These are phyloP conservation scores for Centruroides vittatus DNA, from an alignment of 1,140 invertebrate genomes.

Conservation along the genomic window DNA sequence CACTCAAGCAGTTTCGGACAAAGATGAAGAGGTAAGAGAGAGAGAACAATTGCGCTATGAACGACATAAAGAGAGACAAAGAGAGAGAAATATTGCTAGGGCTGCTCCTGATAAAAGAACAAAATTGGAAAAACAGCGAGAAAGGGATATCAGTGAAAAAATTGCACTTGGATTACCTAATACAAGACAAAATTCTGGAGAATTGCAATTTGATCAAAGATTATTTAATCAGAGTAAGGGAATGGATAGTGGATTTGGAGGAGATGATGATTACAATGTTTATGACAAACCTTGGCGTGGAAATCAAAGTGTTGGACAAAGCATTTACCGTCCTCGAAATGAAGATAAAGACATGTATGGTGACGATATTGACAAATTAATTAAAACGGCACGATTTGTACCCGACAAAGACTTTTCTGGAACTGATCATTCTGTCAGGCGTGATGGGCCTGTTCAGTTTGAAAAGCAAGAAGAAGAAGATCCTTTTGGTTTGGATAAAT, in stretches of 20 bases:
- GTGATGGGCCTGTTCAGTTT: slow-evolving; percentile 93
- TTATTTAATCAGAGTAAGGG: slow-evolving; percentile 92
- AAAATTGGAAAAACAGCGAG: slow-evolving; percentile 74
- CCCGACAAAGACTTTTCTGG: slow-evolving; percentile 94
- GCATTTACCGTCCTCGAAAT: slow-evolving; percentile 84
- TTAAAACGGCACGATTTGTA: slow-evolving; percentile 72
- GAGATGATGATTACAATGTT: slow-evolving; percentile 95
- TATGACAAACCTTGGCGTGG: slow-evolving; percentile 71
- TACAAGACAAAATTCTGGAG: slow-evolving; percentile 45
- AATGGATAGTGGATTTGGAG: slow-evolving; percentile 90
- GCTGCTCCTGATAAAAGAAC: slow-evolving; percentile 89
- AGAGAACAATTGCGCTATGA: slow-evolving; percentile 79
- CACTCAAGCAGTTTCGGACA: slow-evolving; percentile 22
- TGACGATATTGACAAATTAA: slow-evolving; percentile 68
- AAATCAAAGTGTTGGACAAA: slow-evolving; percentile 61
- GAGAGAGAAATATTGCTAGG: slow-evolving; percentile 81
- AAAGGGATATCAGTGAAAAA: slow-evolving; percentile 96
- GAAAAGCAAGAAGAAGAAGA: slow-evolving; percentile 78
- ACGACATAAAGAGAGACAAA: slow-evolving; percentile 75
- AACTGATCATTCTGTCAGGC: slow-evolving; percentile 48
- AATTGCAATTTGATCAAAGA: slow-evolving; percentile 87
- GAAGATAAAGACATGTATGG: slow-evolving; percentile 79
- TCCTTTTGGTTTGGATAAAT: slow-evolving; percentile 94
- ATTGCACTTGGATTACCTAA: slow-evolving; percentile 93
- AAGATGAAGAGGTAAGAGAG: slow-evolving; percentile 55